A percentile compares a stretch with the other conserved stretches of the same genome.
These are phyloP conservation scores for Chymomyza amoena DNA, from an alignment of 2,888 invertebrate species.

Conservation along the genomic window DNA sequence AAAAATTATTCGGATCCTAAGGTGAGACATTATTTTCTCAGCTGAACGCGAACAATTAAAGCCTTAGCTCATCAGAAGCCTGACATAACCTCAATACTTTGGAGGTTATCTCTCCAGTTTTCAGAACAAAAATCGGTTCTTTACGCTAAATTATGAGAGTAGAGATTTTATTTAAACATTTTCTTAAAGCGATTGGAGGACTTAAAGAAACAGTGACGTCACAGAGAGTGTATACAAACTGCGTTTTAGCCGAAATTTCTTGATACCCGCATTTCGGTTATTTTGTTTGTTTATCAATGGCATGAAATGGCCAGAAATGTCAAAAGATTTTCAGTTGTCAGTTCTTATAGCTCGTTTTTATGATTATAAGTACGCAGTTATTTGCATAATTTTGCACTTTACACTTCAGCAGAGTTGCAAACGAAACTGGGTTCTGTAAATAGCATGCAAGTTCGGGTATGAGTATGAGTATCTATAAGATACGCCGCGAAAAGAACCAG, in stretches of 20 bases:
- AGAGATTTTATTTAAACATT: too few relatives aligned
- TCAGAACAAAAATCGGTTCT: too few relatives aligned
- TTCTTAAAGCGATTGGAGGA: too few relatives aligned
- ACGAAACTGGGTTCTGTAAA: slow-evolving; percentile 20
- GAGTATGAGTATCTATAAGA: slow-evolving; percentile 40
- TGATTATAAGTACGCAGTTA: slow-evolving; percentile 38
- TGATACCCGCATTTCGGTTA: neutral
- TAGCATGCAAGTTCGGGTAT: slow-evolving; percentile 8
- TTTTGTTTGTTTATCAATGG: neutral
- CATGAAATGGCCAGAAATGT: neutral
- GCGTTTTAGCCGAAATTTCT: neutral
- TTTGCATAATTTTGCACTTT: slow-evolving; percentile 56
- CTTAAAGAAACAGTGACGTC: too few relatives aligned
- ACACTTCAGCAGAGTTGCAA: slow-evolving; percentile 36
- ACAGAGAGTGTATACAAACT: neutral
- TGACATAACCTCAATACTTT: too few relatives aligned
- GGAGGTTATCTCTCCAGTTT: too few relatives aligned
- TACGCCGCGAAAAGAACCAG: slow-evolving; percentile 9
- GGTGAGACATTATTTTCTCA: too few relatives aligned
- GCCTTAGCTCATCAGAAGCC: too few relatives aligned
- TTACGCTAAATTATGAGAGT: too few relatives aligned
- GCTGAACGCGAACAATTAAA: too few relatives aligned
- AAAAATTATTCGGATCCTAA: too few relatives aligned
- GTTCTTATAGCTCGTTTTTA: neutral
- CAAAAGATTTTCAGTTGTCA: neutral